Conservation (phyloP, 2,797 vertebrate species). For the Cossypha caffra region DNA sequence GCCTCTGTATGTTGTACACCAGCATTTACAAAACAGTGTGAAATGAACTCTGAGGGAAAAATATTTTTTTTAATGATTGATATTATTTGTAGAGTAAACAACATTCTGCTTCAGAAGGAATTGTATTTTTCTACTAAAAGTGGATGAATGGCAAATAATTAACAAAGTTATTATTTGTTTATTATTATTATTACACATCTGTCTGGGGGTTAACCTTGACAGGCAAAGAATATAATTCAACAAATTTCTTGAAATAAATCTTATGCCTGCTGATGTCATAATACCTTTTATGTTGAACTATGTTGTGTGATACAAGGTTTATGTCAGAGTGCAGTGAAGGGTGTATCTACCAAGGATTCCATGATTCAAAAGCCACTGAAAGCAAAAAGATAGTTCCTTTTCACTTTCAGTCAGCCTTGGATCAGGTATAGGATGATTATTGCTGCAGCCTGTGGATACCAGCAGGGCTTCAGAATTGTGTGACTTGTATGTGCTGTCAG, state of each 20-base stretch:
- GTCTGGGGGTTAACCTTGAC: background rate
- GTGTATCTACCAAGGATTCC: background rate
- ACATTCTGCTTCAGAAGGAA: background rate
- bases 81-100: background rate
- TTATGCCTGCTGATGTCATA: background rate
- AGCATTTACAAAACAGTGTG: background rate
- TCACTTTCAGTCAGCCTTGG: background rate
- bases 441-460: background rate
- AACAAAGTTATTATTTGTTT: background rate
- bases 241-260: background rate
- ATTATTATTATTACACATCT: background rate
- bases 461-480: background rate
- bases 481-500: background rate
- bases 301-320: background rate
- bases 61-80: accelerated
- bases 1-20: accelerated
- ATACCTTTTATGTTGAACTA: background rate
- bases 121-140: background rate
- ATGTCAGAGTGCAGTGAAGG: background rate
- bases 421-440: background rate
- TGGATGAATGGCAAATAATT: background rate
- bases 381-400: background rate
- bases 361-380: background rate
- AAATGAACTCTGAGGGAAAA: background rate
- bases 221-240: background rate